Percentiles rank a stretch among this genome's conserved stretches.
Evolutionary conservation across 2,113 vertebrate species (phyloP).

Genomic region (Oryctolagus cuniculus): DNA sequence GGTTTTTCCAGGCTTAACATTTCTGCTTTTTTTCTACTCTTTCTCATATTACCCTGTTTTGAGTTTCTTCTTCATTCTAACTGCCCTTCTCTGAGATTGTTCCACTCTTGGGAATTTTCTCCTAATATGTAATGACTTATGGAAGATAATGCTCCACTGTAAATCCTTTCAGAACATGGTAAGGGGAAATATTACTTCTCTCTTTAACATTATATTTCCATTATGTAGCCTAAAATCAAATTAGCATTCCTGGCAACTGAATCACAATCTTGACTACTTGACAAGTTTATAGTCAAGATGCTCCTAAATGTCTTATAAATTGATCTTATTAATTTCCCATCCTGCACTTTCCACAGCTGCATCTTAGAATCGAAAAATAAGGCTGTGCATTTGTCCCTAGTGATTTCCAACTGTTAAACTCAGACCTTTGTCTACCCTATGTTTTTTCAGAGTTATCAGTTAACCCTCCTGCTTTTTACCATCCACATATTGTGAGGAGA

Average conservation of each 20-base stretch:
- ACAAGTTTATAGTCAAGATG: constrained; percentile 41
- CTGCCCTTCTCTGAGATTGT: background rate
- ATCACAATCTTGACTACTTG: constrained; percentile 23
- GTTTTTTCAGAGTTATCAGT: background rate
- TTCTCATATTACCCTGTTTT: background rate
- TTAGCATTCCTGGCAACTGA: constrained; percentile 44
- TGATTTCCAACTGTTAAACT: constrained; percentile 36
- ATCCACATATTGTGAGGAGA: background rate
- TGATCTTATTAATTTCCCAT: background rate
- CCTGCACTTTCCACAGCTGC: background rate
- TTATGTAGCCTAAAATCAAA: constrained; percentile 44
- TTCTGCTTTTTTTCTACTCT: background rate
- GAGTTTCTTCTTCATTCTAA: background rate
- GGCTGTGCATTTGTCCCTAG: background rate
- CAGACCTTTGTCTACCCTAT: background rate
- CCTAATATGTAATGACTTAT: background rate
- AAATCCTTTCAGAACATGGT: background rate
- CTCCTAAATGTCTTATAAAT: constrained; percentile 5
- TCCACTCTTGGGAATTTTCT: background rate
- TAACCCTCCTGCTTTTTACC: background rate
- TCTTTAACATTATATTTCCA: constrained; percentile 49
- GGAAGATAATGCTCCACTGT: background rate
- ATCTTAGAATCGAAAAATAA: constrained; percentile 47
- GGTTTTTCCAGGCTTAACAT: background rate
- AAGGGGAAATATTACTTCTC: constrained; percentile 22